Base-by-base conservation (phyloP, 2,797 vertebrate species). In the Gadopsis bispinosus region DNA sequence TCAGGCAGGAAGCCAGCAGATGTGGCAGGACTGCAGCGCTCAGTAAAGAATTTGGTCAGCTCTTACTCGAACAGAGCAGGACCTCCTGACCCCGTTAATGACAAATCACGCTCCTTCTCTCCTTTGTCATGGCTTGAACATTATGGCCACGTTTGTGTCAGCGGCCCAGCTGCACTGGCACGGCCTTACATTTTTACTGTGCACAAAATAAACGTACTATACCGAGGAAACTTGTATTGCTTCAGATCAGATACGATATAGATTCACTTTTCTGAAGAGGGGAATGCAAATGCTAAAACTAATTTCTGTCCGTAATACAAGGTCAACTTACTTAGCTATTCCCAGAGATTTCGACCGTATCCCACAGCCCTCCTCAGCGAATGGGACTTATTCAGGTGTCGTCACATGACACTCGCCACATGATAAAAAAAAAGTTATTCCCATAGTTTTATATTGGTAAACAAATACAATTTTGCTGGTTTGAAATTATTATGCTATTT, bases 1-100 rank as follows among this genome's bases (percentile, higher is more conserved):
- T 80, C 86, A 83, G 88, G 87, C 83, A 77, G 67, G 73, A 71
- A 67, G 81, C 82, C 89, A 91, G 87, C 88, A 94, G 90, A 93
- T 94, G 93, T 93, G 90, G 88, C 89, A 81, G 83, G 58, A 64
- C 87, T 82, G 66, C 69, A 73, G 85, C 48, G 69, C 80, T 88
- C 81, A 80, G 77, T 65, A 79, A 93, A 88, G 93, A 94, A 91
- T 93, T 92, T 58, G 68, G 73, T 87, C 82, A 43, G 59, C 47
- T 64, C 20, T 55, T 58, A 45, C 62, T 78, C 80, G 82, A 84
- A 47, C 71, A 68, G 63, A 75, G 61, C 63, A 60, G 83, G 48
- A 77, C 88, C 63, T 81, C 51, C 64, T 80, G 77, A 75, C 87
- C 83, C 84, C 83, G 80, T 84, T 92, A 89, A 91, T 83, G 86